A percentile compares a stretch with the other conserved stretches of the same genome.
phyloP scores from a whole-genome alignment of 1,140 invertebrate genomes.

The Acromyrmex echinatior region DNA sequence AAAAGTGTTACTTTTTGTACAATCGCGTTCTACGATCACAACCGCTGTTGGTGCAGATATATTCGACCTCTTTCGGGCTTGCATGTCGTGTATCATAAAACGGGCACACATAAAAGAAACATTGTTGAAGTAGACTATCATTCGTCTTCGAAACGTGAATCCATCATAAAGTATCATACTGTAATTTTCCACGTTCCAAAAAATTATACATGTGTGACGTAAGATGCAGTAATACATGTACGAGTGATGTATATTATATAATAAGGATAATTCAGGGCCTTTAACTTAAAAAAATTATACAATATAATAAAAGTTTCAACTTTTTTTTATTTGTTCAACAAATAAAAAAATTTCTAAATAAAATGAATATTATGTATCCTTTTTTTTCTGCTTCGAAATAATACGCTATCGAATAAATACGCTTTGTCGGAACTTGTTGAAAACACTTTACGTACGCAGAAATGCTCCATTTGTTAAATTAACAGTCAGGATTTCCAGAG shows the following conservation, averaged over 20 bases:
- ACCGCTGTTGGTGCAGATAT: constrained; percentile 17
- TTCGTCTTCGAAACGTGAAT: constrained; percentile 56
- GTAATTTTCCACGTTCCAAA: constrained; percentile 34
- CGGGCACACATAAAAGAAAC: constrained; percentile 60
- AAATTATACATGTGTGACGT: constrained; percentile 13
- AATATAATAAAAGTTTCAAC: neutral
- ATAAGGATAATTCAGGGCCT: too few species aligned
- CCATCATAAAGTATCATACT: constrained; percentile 48
- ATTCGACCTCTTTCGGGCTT: constrained; percentile 61
- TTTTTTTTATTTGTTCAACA: neutral
- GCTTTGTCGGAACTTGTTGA: neutral
- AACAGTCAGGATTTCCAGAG: constrained; percentile 41
- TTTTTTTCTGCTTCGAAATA: neutral
- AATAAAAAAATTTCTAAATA: neutral
- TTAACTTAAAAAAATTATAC: neutral
- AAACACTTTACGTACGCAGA: neutral
- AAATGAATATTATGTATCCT: neutral
- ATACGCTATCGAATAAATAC: neutral
- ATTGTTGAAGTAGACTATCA: constrained; percentile 56
- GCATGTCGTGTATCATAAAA: constrained; percentile 52
- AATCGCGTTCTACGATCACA: constrained; percentile 28
- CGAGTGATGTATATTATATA: constrained; percentile 4
- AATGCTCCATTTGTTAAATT: constrained; percentile 48
- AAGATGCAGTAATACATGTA: constrained; percentile 2
- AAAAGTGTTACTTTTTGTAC: constrained; percentile 56